These are phyloP conservation scores for Cyphomyrmex costatus DNA, from an alignment of 1,140 invertebrate species.

Conservation along the genomic window DNA sequence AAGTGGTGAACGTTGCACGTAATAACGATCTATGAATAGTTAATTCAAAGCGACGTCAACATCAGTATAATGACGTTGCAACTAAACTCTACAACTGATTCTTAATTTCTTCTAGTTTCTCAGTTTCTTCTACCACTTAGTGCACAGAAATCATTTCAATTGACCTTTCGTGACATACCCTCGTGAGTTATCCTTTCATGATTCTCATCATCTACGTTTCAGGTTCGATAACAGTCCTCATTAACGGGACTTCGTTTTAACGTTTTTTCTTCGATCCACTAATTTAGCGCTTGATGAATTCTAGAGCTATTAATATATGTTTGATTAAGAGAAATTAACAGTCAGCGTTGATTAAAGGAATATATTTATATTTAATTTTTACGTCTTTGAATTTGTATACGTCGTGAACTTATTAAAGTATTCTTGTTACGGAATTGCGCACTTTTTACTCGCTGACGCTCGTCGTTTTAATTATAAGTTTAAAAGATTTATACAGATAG, in stretches of 20 bases:
- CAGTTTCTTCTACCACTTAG: neutral
- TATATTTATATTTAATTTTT: too few relatives aligned
- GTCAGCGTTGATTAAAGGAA: neutral
- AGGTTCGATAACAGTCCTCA: neutral
- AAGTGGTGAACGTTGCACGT: constrained; percentile 32
- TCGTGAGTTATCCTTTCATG: neutral
- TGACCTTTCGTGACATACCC: constrained; percentile 20
- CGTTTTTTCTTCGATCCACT: neutral
- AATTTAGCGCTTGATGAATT: constrained; percentile 14
- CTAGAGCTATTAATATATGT: neutral
- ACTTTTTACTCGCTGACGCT: too few relatives aligned
- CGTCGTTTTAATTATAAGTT: too few relatives aligned
- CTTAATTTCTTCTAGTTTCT: constrained; percentile 3
- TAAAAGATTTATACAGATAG: too few relatives aligned
- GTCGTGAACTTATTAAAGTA: too few relatives aligned
- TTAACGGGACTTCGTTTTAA: constrained; percentile 32
- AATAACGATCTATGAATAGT: constrained; percentile 57
- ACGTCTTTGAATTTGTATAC: too few relatives aligned
- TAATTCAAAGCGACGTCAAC: constrained; percentile 56
- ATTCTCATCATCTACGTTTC: constrained; percentile 26
- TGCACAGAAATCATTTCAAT: constrained; percentile 14
- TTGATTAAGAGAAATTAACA: neutral
- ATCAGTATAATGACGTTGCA: constrained; percentile 48
- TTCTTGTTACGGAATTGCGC: too few relatives aligned
- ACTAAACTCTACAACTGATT: constrained; percentile 17